Evolutionary conservation across 2,888 invertebrate species (phyloP).

Genomic region (Herminia tarsipennalis): DNA sequence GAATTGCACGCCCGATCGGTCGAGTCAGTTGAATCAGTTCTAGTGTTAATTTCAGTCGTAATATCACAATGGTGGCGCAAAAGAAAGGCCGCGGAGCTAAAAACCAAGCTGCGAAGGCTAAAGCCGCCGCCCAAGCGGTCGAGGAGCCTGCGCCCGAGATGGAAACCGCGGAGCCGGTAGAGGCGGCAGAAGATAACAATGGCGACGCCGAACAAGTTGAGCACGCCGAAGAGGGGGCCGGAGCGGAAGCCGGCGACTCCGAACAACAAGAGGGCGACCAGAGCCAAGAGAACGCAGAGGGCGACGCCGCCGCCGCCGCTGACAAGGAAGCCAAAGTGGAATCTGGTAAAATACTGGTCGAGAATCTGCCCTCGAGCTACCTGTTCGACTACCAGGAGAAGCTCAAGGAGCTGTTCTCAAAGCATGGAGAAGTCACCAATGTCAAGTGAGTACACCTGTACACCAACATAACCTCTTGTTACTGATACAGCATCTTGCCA

Average conservation of each 20-base stretch:
- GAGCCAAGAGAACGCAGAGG: slow-evolving; percentile 53
- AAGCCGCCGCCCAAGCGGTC: slow-evolving; percentile 58
- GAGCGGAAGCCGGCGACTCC: slow-evolving; percentile 40
- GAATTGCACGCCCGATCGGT: slow-evolving; percentile 37
- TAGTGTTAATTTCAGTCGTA: slow-evolving; percentile 48
- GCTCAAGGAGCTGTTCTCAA: slow-evolving; percentile 80
- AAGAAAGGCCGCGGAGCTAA: slow-evolving; percentile 80
- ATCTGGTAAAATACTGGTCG: slow-evolving; percentile 80
- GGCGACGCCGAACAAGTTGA: slow-evolving; percentile 67
- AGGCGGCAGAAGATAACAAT: slow-evolving; percentile 65
- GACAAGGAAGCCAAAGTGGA: slow-evolving; percentile 78
- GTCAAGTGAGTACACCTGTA: slow-evolving; percentile 70
- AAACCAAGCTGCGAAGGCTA: slow-evolving; percentile 69
- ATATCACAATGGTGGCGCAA: slow-evolving; percentile 74
- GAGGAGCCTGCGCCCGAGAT: slow-evolving; percentile 60
- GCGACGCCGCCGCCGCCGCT: slow-evolving; percentile 54
- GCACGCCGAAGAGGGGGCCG: slow-evolving; percentile 50
- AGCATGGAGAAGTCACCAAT: slow-evolving; percentile 73
- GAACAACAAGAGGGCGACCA: slow-evolving; percentile 46
- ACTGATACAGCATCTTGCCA: slow-evolving; percentile 54
- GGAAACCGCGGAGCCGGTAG: slow-evolving; percentile 55
- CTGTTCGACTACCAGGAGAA: slow-evolving; percentile 82
- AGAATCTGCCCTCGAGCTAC: slow-evolving; percentile 78
- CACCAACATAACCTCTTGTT: slow-evolving; percentile 2
- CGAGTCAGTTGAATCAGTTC: slow-evolving; percentile 26